Percentiles rank a stretch among this genome's conserved stretches.
Conservation (phyloP, 2,113 vertebrate species). For the Bubo bubo region DNA sequence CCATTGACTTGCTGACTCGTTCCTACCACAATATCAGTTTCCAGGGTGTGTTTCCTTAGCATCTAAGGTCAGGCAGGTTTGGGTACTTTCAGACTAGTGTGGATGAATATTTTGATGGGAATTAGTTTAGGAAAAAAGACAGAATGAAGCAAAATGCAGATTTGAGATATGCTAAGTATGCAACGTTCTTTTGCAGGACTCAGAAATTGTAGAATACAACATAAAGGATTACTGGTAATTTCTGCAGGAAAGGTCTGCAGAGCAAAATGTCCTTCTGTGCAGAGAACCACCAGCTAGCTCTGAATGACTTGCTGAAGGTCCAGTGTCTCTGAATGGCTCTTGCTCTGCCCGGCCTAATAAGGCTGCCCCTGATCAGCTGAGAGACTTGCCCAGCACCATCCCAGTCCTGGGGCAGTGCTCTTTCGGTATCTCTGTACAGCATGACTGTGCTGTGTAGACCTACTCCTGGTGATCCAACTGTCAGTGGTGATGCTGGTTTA, state of each 20-base stretch:
- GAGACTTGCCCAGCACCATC: accelerated
- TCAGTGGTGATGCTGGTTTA: slow-evolving; percentile 4
- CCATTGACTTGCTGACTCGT: not conserved
- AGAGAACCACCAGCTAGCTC: not conserved
- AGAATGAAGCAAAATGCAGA: not conserved
- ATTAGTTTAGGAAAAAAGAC: not conserved
- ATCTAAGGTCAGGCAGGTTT: not conserved
- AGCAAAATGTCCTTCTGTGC: not conserved
- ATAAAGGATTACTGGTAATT: not conserved
- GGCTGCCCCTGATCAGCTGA: not conserved
- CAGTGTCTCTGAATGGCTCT: not conserved
- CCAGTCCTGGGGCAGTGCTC: not conserved
- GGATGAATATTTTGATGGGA: not conserved
- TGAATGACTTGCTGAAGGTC: not conserved
- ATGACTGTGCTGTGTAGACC: not conserved
- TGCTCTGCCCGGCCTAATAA: not conserved
- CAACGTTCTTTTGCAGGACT: not conserved
- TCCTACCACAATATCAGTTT: not conserved
- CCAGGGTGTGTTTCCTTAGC: not conserved
- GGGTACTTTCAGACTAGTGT: not conserved
- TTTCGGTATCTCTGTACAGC: not conserved
- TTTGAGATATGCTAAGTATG: not conserved
- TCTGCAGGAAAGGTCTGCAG: not conserved
- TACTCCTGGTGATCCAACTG: not conserved
- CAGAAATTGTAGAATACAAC: not conserved